Evolutionary conservation across 2,888 invertebrate species (phyloP), one percentile per base, ranked within the genome.

Genomic region (Limnephilus marmoratus): DNA sequence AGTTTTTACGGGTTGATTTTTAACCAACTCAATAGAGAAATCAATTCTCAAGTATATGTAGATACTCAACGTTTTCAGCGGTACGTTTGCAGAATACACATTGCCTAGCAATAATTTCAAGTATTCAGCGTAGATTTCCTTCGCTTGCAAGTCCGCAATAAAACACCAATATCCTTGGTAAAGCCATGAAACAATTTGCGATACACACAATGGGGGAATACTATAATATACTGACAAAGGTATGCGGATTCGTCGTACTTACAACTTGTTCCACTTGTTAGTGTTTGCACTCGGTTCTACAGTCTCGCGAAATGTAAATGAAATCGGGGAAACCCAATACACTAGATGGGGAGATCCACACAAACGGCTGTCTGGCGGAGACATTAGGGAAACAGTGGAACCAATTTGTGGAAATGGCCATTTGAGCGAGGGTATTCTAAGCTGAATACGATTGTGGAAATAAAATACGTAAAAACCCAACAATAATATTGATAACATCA

Each of bases 381-480:
- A 86, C 86, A 86, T 83, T 81, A 31, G 31, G 31, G 53, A 90
- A 82, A 90, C 90, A 85, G 83, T 18, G 24, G 83, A 83, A 41
- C 83, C 82, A 90, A 82, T 41, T 86, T 45, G 49, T 29, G 45
- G 24, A 49, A 49, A 68, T 9, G 86, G 29, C 29, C 11, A 13
- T n/a, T 45, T 29, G 3, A 29, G 86, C 13, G 86, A 24, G 29
- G 86, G 24, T 86, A n/a, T 49, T 86, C 49, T 9, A 49, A 12
- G 13, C 12, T 68, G 68, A 68, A 68, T 24, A 68, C 24, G 24
- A 24, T 24, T 68, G 68, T 53, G 15, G 15, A 53, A 53, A 53
- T 53, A 15, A 53, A 53, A 53, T 18, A 12, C 12, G 12, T 45
- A 45, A 45, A 45, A 45, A 45, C 12, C 11, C 12, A 45, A 45